Conservation (phyloP, 2,113 vertebrate species). For the Agelaius tricolor region DNA sequence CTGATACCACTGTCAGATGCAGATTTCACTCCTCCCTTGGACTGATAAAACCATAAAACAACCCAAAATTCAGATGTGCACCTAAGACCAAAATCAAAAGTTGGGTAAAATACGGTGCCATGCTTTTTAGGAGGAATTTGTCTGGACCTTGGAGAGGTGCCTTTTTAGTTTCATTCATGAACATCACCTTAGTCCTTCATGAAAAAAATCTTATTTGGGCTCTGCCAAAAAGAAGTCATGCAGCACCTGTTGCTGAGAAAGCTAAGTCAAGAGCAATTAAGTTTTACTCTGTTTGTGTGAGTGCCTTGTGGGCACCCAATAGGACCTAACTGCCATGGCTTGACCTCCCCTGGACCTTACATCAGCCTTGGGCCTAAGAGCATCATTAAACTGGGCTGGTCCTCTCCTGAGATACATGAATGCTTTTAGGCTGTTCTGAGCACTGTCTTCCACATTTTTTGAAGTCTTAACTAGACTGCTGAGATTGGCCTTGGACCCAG, state of each 20-base stretch:
- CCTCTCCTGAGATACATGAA: not conserved
- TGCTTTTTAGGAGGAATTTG: not conserved
- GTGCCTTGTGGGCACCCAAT: not conserved
- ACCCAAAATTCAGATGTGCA: not conserved
- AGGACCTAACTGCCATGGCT: not conserved
- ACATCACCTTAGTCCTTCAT: not conserved
- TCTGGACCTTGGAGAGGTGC: not conserved
- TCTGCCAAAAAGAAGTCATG: not conserved
- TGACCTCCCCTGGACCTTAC: not conserved
- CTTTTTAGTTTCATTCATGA: not conserved
- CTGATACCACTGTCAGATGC: fast-evolving
- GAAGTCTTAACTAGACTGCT: not conserved
- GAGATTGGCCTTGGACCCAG: not conserved
- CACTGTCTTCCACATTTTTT: not conserved
- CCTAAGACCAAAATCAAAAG: not conserved
- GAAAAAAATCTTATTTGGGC: not conserved
- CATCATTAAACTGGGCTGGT: not conserved
- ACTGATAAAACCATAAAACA: not conserved
- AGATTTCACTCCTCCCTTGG: not conserved
- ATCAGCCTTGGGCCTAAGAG: not conserved
- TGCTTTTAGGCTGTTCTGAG: not conserved
- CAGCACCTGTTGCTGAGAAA: not conserved
- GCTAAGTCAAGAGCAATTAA: not conserved
- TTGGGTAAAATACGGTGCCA: not conserved
- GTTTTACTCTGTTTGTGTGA: not conserved